phyloP scores from a whole-genome alignment of 2,113 vertebrate species.

The Cynocephalus volans region DNA sequence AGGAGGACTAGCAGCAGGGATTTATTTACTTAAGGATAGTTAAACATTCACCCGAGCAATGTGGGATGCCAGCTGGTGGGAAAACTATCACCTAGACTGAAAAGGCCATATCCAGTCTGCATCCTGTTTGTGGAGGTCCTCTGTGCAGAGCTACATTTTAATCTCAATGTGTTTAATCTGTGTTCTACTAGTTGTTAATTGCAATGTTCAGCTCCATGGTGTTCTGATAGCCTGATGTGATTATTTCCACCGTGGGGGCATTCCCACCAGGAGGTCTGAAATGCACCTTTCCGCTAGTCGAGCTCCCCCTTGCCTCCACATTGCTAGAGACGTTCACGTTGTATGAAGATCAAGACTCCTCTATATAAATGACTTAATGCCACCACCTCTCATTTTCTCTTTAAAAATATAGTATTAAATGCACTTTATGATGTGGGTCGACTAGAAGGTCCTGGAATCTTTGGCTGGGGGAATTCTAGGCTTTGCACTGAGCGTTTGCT shows the following conservation, averaged over 20 bases:
- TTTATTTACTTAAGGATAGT: slow-evolving; percentile 45
- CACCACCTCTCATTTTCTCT: background rate
- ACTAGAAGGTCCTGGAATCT: background rate
- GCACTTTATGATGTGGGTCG: background rate
- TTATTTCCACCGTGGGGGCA: background rate
- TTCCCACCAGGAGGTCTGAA: background rate
- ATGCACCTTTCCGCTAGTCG: background rate
- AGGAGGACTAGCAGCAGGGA: background rate
- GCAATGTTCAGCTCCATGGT: background rate
- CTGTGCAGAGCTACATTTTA: background rate
- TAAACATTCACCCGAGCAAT: slow-evolving; percentile 46
- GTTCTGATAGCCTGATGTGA: background rate
- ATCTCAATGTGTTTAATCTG: background rate
- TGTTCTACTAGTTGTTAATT: background rate
- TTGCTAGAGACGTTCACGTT: background rate
- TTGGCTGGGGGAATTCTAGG: background rate
- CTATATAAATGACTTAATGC: background rate
- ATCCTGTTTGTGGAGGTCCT: background rate
- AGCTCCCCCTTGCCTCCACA: background rate
- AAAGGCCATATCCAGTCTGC: background rate
- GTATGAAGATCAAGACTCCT: background rate
- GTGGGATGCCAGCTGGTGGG: background rate
- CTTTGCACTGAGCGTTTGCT: background rate
- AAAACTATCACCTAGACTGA: background rate
- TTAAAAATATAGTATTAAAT: background rate